Percentiles rank a stretch among this genome's conserved stretches.
These are phyloP conservation scores for Chaetogeoica ovagalla DNA, from an alignment of 2,888 invertebrate genomes.

Conservation along the genomic window DNA sequence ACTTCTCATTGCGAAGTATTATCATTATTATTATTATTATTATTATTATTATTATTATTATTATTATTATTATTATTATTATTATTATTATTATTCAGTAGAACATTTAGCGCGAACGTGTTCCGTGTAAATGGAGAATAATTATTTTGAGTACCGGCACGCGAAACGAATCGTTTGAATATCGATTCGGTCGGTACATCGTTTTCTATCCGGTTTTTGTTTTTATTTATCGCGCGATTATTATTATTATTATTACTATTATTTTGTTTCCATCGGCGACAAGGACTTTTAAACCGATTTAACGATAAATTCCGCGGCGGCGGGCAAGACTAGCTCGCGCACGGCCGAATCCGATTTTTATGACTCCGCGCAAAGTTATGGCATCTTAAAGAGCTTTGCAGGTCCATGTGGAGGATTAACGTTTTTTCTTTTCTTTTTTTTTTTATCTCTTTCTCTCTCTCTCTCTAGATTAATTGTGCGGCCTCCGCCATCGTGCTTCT, in stretches of 20 bases:
- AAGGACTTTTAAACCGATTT: constrained; percentile 43
- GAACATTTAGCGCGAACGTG: too few species aligned
- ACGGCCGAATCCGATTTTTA: constrained; percentile 48
- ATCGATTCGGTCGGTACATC: constrained; percentile 16
- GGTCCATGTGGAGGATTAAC: constrained; percentile 11
- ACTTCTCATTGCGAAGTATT: too few species aligned
- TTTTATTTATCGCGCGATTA: too few species aligned
- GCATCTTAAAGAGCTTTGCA: constrained; percentile 46
- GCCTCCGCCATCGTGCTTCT: not conserved
- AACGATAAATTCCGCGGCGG: constrained; percentile 29
- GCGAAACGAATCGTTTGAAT: constrained; percentile 3
- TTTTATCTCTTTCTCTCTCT: too few species aligned
- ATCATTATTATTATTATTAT: too few species aligned
- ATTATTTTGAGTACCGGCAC: not conserved
- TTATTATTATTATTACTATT: not conserved
- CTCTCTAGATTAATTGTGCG: constrained; percentile 21
- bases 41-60: too few species aligned
- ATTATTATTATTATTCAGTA: too few species aligned
- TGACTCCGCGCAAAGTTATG: constrained; percentile 27
- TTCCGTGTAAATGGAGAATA: too few species aligned
- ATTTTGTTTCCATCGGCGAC: not conserved
- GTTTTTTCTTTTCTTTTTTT: constrained; percentile 9
- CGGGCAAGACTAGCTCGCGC: not conserved
- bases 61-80: too few species aligned
- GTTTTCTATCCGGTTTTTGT: not conserved